phyloP scores from a whole-genome alignment of 2,888 invertebrate species.

The Nomada lathburiana region DNA sequence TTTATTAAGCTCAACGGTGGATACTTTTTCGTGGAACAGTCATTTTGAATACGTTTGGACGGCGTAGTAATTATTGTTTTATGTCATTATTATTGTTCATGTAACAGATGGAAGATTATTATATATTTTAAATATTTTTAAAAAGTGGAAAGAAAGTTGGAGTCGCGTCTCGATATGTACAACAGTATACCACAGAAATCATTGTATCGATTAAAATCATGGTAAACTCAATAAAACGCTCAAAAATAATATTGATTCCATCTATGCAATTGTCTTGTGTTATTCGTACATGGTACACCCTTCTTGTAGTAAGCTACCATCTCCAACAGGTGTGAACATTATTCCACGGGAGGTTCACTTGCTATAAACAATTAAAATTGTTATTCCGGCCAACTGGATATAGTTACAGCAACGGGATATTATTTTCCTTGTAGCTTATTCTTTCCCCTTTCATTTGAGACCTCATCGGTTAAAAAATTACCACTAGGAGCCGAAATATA shows the following conservation, averaged over 20 bases:
- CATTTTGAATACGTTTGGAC: not conserved
- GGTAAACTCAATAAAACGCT: slow-evolving; percentile 84
- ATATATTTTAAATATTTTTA: not conserved
- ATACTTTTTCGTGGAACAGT: not conserved
- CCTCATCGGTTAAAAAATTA: too few species aligned
- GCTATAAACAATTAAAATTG: too few species aligned
- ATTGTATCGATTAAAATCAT: slow-evolving; percentile 84
- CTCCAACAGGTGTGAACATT: too few species aligned
- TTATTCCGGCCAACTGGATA: too few species aligned
- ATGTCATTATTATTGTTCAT: not conserved
- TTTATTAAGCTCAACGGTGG: not conserved
- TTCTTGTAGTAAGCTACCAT: not conserved
- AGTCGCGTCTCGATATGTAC: slow-evolving; percentile 67
- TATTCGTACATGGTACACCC: slow-evolving; percentile 1
- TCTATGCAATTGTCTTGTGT: slow-evolving; percentile 37
- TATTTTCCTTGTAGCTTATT: too few species aligned
- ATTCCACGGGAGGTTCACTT: too few species aligned
- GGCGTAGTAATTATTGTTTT: not conserved
- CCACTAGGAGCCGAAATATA: too few species aligned
- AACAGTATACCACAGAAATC: slow-evolving; percentile 82
- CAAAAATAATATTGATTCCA: slow-evolving; percentile 72
- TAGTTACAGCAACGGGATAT: too few species aligned
- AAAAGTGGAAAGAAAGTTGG: slow-evolving; percentile 57
- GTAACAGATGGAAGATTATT: not conserved
- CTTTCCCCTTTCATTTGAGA: too few species aligned